Evolutionary conservation across 2,113 vertebrate species (phyloP).

Genomic region (Potamarius usumacintae): DNA sequence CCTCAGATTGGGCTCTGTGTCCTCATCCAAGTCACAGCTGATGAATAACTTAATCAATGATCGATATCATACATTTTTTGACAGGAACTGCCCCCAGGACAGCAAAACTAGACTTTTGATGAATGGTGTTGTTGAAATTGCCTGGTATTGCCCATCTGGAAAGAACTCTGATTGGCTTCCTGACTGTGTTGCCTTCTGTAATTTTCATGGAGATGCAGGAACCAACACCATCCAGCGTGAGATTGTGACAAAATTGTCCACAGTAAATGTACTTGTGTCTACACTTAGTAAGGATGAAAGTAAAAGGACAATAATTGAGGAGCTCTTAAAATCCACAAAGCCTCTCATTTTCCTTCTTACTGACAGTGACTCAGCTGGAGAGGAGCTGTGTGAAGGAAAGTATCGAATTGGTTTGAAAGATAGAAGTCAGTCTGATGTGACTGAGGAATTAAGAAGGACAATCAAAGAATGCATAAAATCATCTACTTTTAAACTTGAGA

Average conservation of each 20-base stretch:
- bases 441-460: conserved; percentile 61
- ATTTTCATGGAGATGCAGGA: conserved; percentile 53
- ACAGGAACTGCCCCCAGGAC: conserved; percentile 69
- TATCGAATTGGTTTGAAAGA: conserved; percentile 63
- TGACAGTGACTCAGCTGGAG: conserved; percentile 41
- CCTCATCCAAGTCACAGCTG: conserved; percentile 76
- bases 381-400: conserved; percentile 14
- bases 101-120: conserved; percentile 66
- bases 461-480: conserved; percentile 49
- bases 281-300: conserved; percentile 40
- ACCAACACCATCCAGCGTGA: not conserved
- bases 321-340: conserved; percentile 53
- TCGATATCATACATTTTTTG: conserved; percentile 70
- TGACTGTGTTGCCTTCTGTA: conserved; percentile 71
- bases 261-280: conserved; percentile 62
- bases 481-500: conserved; percentile 26
- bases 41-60: conserved; percentile 72
- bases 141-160: conserved; percentile 76
- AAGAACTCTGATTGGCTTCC: conserved; percentile 65
- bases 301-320: conserved; percentile 40
- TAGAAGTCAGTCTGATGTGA: conserved; percentile 66
- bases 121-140: conserved; percentile 74
- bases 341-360: conserved; percentile 64
- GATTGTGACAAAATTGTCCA: conserved; percentile 55
- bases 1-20: conserved; percentile 70